Percentiles rank a stretch among this genome's conserved stretches.
Evolutionary conservation across 2,888 invertebrate species (phyloP).

Genomic region (Syrphus vitripennis): DNA sequence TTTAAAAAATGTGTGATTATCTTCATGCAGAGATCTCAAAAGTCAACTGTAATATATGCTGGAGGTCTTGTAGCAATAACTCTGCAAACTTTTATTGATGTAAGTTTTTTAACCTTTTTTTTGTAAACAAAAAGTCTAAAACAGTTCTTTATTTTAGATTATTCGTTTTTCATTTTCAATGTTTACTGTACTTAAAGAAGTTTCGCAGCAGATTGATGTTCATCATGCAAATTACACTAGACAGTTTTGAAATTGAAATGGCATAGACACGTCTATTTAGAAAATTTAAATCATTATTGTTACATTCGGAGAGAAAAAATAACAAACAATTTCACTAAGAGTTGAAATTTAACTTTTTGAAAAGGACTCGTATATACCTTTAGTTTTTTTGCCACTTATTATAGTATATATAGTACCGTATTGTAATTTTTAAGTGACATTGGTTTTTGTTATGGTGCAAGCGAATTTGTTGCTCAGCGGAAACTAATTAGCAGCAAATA

Average conservation of each 20-base stretch:
- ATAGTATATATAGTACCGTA: no score
- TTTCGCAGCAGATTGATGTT: neutral
- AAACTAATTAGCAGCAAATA: no score
- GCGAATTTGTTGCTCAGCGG: no score
- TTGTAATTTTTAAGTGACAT: no score
- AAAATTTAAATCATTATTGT: no score
- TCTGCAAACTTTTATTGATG: slow-evolving; percentile 34
- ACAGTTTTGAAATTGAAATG: neutral
- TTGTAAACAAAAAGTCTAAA: neutral
- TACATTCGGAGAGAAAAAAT: no score
- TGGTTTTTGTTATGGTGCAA: no score
- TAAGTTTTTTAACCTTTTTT: slow-evolving; percentile 9
- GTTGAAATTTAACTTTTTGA: no score
- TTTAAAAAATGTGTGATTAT: slow-evolving; percentile 36
- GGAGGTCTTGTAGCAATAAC: slow-evolving; percentile 26
- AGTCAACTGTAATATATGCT: neutral
- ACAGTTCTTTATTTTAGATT: neutral
- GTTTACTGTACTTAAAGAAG: slow-evolving; percentile 5
- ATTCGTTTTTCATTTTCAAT: slow-evolving; percentile 44
- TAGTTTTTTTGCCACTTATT: no score
- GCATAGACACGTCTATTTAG: no score
- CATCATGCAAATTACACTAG: neutral
- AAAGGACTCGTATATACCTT: no score
- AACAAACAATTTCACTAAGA: no score
- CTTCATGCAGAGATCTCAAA: slow-evolving; percentile 49